Evolutionary conservation across 2,888 invertebrate genomes (phyloP).

Genomic region (Omphaloscelis lunosa): DNA sequence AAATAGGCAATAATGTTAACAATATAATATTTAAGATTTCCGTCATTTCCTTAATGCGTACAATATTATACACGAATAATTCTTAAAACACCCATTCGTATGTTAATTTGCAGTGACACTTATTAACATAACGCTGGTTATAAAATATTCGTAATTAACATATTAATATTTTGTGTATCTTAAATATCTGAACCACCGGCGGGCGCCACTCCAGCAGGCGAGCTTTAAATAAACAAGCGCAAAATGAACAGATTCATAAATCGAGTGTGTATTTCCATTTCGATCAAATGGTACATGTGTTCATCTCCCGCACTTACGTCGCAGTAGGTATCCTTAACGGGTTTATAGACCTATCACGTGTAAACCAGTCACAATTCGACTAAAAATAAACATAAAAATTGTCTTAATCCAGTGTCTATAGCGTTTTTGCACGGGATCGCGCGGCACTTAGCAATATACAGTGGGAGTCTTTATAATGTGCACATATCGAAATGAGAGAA

Average conservation of each 20-base stretch:
- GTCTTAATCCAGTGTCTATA: slow-evolving; percentile 76
- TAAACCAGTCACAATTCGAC: slow-evolving; percentile 76
- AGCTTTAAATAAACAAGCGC: slow-evolving; percentile 38
- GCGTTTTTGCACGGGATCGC: slow-evolving; percentile 76
- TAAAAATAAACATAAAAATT: slow-evolving; percentile 81
- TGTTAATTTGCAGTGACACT: slow-evolving; percentile 53
- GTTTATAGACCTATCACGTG: slow-evolving; percentile 78
- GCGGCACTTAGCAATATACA: slow-evolving; percentile 63
- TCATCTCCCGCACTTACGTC: slow-evolving; percentile 75
- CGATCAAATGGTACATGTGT: slow-evolving; percentile 71
- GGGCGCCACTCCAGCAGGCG: slow-evolving; percentile 1
- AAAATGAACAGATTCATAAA: slow-evolving; percentile 33
- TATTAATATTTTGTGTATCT: slow-evolving; percentile 34
- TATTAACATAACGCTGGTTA: slow-evolving; percentile 42
- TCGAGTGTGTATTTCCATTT: slow-evolving; percentile 47
- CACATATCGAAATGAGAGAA: too few species aligned
- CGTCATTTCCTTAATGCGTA: slow-evolving; percentile 35
- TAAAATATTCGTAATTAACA: slow-evolving; percentile 51
- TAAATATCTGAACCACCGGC: slow-evolving; percentile 14
- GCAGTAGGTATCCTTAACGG: slow-evolving; percentile 71
- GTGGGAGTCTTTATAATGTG: too few species aligned
- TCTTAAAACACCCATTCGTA: slow-evolving; percentile 38
- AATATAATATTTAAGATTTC: slow-evolving; percentile 28
- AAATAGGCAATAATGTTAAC: slow-evolving; percentile 33
- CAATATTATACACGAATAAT: slow-evolving; percentile 34